phyloP scores from a whole-genome alignment of 2,888 invertebrate genomes.

The Mesorhabditis spiculigera region DNA sequence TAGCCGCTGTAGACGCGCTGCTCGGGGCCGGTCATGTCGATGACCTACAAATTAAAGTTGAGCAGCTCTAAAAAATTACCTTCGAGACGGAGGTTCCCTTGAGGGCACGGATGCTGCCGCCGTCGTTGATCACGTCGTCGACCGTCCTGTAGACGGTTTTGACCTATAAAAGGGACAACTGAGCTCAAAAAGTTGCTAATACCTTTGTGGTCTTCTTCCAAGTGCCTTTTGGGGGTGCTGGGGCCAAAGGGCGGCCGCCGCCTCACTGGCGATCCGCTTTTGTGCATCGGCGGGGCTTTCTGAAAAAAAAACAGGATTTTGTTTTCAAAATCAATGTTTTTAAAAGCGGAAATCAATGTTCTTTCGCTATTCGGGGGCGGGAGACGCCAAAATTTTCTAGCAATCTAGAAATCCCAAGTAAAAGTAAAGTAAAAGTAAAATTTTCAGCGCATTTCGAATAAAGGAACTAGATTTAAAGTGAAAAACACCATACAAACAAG shows the following conservation, averaged over 20 bases:
- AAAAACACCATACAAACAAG: too few relatives aligned
- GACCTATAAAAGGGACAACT: slow-evolving; percentile 14
- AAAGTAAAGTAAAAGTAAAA: too few relatives aligned
- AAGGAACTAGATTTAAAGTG: too few relatives aligned
- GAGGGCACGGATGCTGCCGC: slow-evolving; percentile 16
- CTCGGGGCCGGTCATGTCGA: slow-evolving; percentile 97
- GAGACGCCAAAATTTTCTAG: too few relatives aligned
- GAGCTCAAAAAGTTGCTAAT: slow-evolving; percentile 17
- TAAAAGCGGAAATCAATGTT: too few relatives aligned
- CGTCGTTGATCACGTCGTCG: slow-evolving; percentile 62
- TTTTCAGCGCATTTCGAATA: too few relatives aligned
- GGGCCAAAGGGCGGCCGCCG: slow-evolving; percentile 8
- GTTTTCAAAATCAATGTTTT: too few relatives aligned
- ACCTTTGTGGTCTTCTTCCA: slow-evolving; percentile 70
- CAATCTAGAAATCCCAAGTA: too few relatives aligned
- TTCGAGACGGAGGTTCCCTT: background rate
- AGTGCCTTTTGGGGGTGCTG: slow-evolving; percentile 49
- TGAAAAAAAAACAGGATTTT: slow-evolving; percentile 13
- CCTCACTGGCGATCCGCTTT: slow-evolving; percentile 25
- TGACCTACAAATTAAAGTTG: slow-evolving; percentile 66
- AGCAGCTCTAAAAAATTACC: background rate
- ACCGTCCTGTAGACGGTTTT: slow-evolving; percentile 60
- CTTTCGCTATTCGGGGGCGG: too few relatives aligned
- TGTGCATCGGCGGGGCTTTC: slow-evolving; percentile 56
- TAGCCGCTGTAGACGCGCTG: slow-evolving; percentile 70